Conservation (phyloP, 2,797 vertebrate species). For the Catostomus latipinnis region DNA sequence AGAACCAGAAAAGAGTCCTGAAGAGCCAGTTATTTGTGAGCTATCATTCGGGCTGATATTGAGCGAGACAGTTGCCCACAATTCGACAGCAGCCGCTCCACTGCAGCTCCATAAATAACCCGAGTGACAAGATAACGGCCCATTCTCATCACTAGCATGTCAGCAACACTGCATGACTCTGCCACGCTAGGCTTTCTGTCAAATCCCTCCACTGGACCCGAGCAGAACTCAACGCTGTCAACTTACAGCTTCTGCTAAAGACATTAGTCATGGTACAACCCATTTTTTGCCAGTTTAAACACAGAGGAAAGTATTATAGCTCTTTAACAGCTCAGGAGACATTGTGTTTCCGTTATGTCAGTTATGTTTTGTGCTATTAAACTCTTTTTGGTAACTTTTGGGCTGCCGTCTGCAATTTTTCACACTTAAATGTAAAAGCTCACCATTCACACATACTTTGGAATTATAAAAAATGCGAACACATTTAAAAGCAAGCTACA, state of each 20-base stretch:
- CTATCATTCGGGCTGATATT: constrained; percentile 42
- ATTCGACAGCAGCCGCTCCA: constrained; percentile 65
- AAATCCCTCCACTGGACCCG: background rate
- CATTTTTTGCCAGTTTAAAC: no score
- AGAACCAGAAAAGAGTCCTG: no score
- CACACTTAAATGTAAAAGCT: no score
- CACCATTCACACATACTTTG: no score
- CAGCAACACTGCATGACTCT: background rate
- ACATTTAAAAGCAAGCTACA: no score
- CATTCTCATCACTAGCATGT: background rate
- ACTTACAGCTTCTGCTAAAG: background rate
- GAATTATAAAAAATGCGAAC: no score
- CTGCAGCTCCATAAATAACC: constrained; percentile 66
- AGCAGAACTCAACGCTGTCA: background rate
- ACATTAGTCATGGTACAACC: background rate
- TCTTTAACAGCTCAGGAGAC: no score
- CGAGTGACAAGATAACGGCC: background rate
- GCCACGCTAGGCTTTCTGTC: background rate
- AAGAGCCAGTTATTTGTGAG: constrained; percentile 12
- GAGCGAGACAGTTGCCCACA: constrained; percentile 55
- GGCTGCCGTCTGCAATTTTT: no score
- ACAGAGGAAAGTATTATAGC: no score
- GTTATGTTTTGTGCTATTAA: no score
- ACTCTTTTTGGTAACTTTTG: no score
- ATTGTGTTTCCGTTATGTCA: no score